Conservation (phyloP, 2,888 invertebrate genomes). For the Candidula unifasciata region DNA sequence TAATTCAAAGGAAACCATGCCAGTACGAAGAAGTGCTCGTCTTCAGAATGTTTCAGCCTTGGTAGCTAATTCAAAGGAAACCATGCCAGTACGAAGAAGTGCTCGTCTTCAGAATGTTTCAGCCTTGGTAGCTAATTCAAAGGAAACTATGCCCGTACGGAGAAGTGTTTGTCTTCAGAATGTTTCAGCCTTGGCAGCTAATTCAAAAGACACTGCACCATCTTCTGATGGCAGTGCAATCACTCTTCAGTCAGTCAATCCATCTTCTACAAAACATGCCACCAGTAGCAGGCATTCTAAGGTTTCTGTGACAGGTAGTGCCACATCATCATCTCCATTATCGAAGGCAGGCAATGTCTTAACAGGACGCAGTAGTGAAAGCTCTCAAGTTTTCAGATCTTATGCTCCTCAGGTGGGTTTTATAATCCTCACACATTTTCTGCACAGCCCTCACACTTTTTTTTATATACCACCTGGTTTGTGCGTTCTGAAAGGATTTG, state of each 20-base stretch:
- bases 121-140: no score
- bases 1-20: no score
- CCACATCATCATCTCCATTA: not conserved
- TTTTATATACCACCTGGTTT: no score
- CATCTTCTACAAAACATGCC: slow-evolving; percentile 10
- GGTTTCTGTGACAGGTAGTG: not conserved
- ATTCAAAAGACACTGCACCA: slow-evolving; percentile 28
- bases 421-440: no score
- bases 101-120: no score
- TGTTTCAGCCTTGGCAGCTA: slow-evolving; percentile 30
- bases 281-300: slow-evolving; percentile 11
- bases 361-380: slow-evolving; percentile 29
- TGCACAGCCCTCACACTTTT: no score
- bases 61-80: no score
- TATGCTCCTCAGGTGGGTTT: slow-evolving; percentile 50
- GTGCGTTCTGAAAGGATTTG: no score
- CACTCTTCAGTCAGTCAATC: not conserved
- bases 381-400: slow-evolving; percentile 58
- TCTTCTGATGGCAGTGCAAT: not conserved
- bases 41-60: no score
- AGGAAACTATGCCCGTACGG: no score
- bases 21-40: no score
- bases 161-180: slow-evolving; percentile 36
- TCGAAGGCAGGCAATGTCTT: slow-evolving; percentile 20
- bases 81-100: no score